Evolutionary conservation across 1,140 invertebrate genomes (phyloP).

Genomic region (Pteromalus puparum): DNA sequence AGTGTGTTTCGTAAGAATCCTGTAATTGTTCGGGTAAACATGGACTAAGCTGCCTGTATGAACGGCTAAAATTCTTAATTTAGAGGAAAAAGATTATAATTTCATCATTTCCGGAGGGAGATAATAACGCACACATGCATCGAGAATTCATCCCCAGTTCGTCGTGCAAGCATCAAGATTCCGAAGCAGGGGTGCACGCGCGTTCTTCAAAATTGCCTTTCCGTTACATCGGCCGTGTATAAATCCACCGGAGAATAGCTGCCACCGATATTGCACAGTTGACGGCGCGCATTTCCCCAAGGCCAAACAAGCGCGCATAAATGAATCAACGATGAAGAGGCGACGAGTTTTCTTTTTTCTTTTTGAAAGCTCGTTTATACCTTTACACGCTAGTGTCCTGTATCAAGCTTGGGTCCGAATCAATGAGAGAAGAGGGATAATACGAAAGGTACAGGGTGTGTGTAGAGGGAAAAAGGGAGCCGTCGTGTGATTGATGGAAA

Average conservation of each 20-base stretch:
- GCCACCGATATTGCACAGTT: background rate
- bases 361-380: background rate
- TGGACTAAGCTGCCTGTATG: too few relatives aligned
- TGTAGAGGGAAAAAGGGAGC: background rate
- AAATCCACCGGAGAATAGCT: slow-evolving; percentile 20
- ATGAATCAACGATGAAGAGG: background rate
- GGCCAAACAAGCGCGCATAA: slow-evolving; percentile 5
- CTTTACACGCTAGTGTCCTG: too few relatives aligned
- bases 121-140: too few relatives aligned
- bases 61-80: too few relatives aligned
- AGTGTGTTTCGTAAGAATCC: background rate
- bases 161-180: background rate
- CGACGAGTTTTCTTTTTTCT: background rate
- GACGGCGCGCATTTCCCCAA: background rate
- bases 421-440: background rate
- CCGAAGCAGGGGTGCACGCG: background rate
- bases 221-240: background rate
- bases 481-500: slow-evolving; percentile 26
- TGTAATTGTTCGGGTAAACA: background rate
- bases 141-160: background rate
- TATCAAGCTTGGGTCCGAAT: background rate
- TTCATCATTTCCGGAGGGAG: too few relatives aligned
- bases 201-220: background rate
- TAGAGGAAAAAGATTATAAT: too few relatives aligned
- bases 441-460: background rate